Conservation (phyloP, 2,113 vertebrate genomes). For the Neolamprologus toae region DNA sequence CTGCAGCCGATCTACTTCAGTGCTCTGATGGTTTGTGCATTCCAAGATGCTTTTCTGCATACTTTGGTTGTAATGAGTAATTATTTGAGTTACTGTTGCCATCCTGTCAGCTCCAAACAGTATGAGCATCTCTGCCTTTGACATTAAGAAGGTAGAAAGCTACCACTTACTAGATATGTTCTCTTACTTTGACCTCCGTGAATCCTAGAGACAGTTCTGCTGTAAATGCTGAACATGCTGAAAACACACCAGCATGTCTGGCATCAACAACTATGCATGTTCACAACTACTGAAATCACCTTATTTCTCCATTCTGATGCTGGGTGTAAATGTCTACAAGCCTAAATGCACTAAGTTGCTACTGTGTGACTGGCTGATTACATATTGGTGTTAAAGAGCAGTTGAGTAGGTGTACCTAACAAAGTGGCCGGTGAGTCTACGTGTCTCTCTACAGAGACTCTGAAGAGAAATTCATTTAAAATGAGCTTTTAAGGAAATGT, state of each 20-base stretch:
- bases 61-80: neutral
- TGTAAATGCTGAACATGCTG: neutral
- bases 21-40: neutral
- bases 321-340: neutral
- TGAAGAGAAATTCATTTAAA: neutral
- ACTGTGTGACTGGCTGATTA: neutral
- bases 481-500: neutral
- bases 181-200: rapidly evolving
- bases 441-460: neutral
- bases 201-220: neutral
- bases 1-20: neutral
- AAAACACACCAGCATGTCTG: neutral
- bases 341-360: neutral
- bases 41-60: neutral
- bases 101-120: neutral
- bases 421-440: neutral
- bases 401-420: neutral
- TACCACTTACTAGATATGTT: neutral
- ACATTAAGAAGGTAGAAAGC: neutral
- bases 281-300: rapidly evolving
- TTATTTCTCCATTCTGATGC: rapidly evolving
- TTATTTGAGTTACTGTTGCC: neutral
- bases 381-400: neutral
- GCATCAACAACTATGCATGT: neutral
- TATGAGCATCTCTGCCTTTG: rapidly evolving